phyloP scores from a whole-genome alignment of 2,113 vertebrate genomes.

The Hypomesus transpacificus region DNA sequence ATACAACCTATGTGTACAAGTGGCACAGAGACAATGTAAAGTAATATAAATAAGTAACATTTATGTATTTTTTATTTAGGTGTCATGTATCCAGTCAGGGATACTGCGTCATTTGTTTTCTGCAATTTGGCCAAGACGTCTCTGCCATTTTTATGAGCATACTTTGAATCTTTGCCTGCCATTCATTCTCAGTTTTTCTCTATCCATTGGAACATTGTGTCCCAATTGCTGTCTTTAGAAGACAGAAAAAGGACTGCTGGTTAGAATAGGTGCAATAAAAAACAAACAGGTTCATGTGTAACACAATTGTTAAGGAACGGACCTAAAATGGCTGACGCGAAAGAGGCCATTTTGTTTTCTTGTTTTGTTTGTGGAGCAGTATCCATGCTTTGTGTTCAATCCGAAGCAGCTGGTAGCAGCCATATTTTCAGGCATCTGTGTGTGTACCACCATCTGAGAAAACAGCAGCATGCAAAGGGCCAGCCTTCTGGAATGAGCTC shows the following conservation, averaged over 20 bases:
- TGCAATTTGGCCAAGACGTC: too few relatives aligned
- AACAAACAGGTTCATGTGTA: too few relatives aligned
- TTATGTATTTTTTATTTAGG: too few relatives aligned
- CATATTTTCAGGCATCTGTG: slow-evolving; percentile 69
- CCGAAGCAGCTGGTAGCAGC: slow-evolving; percentile 69
- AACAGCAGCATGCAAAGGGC: slow-evolving; percentile 64
- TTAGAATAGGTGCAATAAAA: neutral
- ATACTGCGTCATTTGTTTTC: too few relatives aligned
- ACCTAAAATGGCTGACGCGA: slow-evolving; percentile 72
- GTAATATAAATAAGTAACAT: too few relatives aligned
- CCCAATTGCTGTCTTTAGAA: too few relatives aligned
- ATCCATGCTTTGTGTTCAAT: slow-evolving; percentile 66
- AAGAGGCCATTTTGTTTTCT: slow-evolving; percentile 74
- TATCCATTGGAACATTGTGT: neutral
- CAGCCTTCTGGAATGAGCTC: slow-evolving; percentile 67
- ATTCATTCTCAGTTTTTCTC: slow-evolving; percentile 14
- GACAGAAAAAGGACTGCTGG: too few relatives aligned
- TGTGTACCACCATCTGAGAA: slow-evolving; percentile 62
- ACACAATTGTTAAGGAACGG: neutral
- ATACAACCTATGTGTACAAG: too few relatives aligned
- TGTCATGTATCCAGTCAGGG: too few relatives aligned
- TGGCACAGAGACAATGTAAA: too few relatives aligned
- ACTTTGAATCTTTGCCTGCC: too few relatives aligned
- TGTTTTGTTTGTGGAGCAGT: slow-evolving; percentile 65
- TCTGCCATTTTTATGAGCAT: too few relatives aligned